phyloP scores from a whole-genome alignment of 2,888 invertebrate genomes.

The Parascotia fuliginaria region DNA sequence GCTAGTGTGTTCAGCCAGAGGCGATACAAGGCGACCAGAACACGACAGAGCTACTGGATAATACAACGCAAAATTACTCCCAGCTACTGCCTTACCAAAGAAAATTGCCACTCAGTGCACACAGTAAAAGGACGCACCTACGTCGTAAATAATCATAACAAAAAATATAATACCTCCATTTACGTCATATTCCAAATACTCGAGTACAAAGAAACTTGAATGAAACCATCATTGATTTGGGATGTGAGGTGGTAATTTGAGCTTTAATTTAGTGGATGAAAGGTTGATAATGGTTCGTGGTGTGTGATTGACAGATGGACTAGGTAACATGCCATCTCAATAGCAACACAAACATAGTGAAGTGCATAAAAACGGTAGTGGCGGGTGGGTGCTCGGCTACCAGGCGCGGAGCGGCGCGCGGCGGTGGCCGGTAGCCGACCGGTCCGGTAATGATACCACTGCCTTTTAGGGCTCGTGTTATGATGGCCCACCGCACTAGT shows the following conservation, averaged over 20 bases:
- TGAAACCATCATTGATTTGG: constrained; percentile 65
- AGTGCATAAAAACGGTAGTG: constrained; percentile 75
- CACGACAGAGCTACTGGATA: constrained; percentile 56
- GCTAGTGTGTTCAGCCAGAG: constrained; percentile 48
- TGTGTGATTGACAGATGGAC: constrained; percentile 46
- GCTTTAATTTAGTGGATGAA: constrained; percentile 23
- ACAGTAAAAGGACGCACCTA: constrained; percentile 33
- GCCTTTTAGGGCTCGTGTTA: constrained; percentile 81
- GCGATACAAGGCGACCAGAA: constrained; percentile 56
- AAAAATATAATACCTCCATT: constrained; percentile 47
- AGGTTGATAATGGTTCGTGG: constrained; percentile 33
- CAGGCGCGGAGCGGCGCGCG: constrained; percentile 68
- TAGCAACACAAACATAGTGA: constrained; percentile 73
- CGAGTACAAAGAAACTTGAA: constrained; percentile 71
- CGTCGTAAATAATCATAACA: constrained; percentile 45
- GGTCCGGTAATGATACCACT: constrained; percentile 80
- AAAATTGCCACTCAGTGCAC: constrained; percentile 35
- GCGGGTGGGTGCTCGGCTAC: constrained; percentile 64
- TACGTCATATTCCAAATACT: constrained; percentile 72
- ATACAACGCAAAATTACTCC: constrained; percentile 37
- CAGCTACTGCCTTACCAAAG: constrained; percentile 40
- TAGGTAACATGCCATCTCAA: constrained; percentile 65
- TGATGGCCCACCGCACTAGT: constrained; percentile 63
- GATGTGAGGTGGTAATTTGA: constrained; percentile 17
- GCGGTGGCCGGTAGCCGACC: constrained; percentile 73